Percentiles rank a stretch among this genome's conserved stretches.
Conservation (phyloP, 2,113 vertebrate species). For the Dromaius novaehollandiae region DNA sequence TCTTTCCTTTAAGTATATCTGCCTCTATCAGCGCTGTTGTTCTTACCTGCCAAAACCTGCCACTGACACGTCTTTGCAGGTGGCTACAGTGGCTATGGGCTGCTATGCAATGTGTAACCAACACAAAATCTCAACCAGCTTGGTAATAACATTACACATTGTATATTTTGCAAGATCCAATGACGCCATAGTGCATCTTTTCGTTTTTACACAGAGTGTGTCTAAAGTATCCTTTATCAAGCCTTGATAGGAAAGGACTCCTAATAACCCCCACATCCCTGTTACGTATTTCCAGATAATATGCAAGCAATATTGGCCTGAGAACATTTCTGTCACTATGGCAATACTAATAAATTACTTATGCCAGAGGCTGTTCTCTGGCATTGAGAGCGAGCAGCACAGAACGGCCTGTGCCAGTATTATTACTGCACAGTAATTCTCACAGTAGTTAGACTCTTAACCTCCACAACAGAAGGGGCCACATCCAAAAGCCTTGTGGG, state of each 20-base stretch:
- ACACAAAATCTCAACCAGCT: not conserved
- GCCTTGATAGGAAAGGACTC: not conserved
- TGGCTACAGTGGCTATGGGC: not conserved
- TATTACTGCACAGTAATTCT: not conserved
- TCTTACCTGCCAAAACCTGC: not conserved
- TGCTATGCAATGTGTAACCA: not conserved
- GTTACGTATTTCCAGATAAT: not conserved
- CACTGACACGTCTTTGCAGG: not conserved
- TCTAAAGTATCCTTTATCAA: not conserved
- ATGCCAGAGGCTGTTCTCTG: constrained; percentile 1
- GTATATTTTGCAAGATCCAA: not conserved
- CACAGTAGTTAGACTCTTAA: not conserved
- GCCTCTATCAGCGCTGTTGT: not conserved
- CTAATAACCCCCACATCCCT: not conserved
- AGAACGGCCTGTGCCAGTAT: constrained; percentile 5
- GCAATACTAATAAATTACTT: constrained; percentile 40
- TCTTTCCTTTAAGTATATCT: not conserved
- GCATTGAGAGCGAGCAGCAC: not conserved
- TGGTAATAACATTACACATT: not conserved
- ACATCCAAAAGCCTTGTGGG: not conserved
- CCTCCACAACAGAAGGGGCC: not conserved
- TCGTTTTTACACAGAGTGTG: not conserved
- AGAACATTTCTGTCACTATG: constrained; percentile 32
- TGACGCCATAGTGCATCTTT: not conserved
- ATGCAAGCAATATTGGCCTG: not conserved